phyloP scores from a whole-genome alignment of 2,113 vertebrate genomes.

The Scomber colias region DNA sequence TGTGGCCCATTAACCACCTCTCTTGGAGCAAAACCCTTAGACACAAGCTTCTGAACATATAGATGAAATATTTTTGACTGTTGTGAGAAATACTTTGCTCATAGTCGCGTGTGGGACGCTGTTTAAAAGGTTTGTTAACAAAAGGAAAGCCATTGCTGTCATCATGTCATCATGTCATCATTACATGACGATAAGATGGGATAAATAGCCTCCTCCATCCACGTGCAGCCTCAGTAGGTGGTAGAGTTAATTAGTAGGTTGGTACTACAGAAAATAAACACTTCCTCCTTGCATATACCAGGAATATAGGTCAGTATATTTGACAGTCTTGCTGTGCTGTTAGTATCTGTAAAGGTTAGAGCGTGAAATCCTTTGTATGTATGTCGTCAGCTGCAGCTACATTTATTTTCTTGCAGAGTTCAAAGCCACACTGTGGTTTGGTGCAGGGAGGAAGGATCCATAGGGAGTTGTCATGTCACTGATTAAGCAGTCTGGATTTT shows the following conservation, averaged over 20 bases:
- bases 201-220: background rate
- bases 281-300: too few relatives aligned
- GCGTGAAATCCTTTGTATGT: background rate
- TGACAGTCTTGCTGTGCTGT: background rate
- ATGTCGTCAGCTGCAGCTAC: conserved; percentile 8
- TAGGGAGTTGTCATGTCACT: conserved; percentile 34
- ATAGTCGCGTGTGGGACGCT: background rate
- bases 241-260: background rate
- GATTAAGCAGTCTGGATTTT: conserved; percentile 29
- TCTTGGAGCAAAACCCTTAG: background rate
- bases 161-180: background rate
- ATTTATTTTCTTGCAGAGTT: conserved; percentile 25
- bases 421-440: conserved; percentile 18
- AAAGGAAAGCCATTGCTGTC: background rate
- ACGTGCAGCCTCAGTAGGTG: background rate
- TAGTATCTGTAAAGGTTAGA: conserved; percentile 11
- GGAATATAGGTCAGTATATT: background rate
- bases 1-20: background rate
- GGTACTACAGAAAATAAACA: background rate
- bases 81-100: background rate
- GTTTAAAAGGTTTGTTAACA: background rate
- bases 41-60: conserved; percentile 1
- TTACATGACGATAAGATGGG: background rate
- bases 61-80: too few relatives aligned
- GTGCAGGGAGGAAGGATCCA: conserved; percentile 26